phyloP scores from a whole-genome alignment of 2,888 invertebrate genomes.

The Drosophila ustulata region DNA sequence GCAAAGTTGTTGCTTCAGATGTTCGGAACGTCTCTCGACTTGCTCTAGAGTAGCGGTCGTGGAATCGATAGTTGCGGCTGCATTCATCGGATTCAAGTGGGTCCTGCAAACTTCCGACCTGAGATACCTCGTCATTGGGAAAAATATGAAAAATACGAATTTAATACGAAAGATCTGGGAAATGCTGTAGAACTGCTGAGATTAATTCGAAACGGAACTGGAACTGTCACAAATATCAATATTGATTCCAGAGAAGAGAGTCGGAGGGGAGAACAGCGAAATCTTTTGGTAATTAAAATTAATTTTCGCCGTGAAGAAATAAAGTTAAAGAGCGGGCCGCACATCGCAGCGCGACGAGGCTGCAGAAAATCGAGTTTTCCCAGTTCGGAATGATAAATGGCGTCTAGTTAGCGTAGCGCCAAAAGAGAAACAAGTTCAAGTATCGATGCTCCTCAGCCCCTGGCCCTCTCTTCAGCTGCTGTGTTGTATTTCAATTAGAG shows the following conservation, averaged over 20 bases:
- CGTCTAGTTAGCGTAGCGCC: conserved; percentile 73
- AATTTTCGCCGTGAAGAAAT: conserved; percentile 55
- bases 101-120: background rate
- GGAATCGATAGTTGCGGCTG: background rate
- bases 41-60: background rate
- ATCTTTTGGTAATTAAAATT: conserved; percentile 73
- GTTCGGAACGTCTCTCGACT: conserved; percentile 19
- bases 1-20: background rate
- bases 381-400: conserved; percentile 76
- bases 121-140: conserved; percentile 3
- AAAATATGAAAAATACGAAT: background rate
- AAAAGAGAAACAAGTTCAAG: conserved; percentile 77
- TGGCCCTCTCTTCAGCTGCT: conserved; percentile 21
- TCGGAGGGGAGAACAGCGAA: conserved; percentile 5
- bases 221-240: conserved; percentile 50
- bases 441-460: conserved; percentile 12
- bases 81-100: background rate
- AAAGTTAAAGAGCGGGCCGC: conserved; percentile 12
- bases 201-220: conserved; percentile 47
- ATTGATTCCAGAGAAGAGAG: conserved; percentile 50
- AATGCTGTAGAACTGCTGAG: conserved; percentile 3
- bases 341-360: conserved; percentile 20
- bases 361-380: conserved; percentile 68
- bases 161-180: background rate
- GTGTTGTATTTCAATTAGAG: conserved; percentile 78